Evolutionary conservation across 2,113 vertebrate genomes (phyloP).

Genomic region (Uria aalge): DNA sequence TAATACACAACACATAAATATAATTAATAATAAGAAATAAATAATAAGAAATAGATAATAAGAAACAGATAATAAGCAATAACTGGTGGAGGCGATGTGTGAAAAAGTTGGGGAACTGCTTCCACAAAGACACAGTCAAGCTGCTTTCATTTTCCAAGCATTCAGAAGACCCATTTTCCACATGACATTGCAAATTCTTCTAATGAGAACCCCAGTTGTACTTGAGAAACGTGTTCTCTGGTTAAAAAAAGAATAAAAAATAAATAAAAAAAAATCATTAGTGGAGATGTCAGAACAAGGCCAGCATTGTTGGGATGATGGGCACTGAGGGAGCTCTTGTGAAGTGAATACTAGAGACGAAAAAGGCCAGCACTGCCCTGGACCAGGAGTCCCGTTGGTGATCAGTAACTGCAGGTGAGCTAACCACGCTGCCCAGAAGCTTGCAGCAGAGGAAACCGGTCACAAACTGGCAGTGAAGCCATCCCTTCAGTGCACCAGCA

Average conservation of each 20-base stretch:
- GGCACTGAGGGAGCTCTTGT: neutral
- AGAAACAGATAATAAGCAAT: neutral
- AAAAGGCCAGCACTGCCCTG: neutral
- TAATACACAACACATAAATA: neutral
- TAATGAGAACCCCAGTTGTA: neutral
- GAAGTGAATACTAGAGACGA: neutral
- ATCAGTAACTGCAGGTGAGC: neutral
- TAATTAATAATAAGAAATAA: neutral
- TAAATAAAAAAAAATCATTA: neutral
- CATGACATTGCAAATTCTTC: neutral
- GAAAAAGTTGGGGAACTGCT: neutral
- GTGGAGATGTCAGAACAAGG: neutral
- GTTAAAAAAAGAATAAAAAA: neutral
- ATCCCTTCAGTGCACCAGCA: neutral
- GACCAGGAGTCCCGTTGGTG: neutral
- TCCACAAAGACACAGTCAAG: neutral
- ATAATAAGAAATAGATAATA: neutral
- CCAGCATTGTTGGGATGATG: neutral
- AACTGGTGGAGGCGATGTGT: neutral
- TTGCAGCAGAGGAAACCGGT: neutral
- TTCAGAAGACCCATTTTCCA: neutral
- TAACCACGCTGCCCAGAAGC: neutral
- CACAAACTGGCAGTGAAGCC: neutral
- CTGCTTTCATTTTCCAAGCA: neutral
- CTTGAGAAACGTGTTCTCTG: rapidly evolving